Base-by-base conservation (phyloP, 2,888 invertebrate genomes). In the Chloromyia formosa region DNA sequence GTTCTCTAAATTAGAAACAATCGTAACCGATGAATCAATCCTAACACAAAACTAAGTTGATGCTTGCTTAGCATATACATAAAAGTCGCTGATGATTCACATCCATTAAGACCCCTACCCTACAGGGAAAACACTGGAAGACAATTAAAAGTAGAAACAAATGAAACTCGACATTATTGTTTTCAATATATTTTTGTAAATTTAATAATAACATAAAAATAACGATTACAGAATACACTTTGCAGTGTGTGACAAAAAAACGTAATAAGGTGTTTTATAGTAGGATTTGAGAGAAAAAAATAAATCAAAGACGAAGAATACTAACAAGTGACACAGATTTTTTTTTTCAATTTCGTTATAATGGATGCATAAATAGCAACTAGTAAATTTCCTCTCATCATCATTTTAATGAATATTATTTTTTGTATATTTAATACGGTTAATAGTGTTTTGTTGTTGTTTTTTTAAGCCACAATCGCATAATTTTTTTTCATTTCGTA, bases 151-250 rank as follows among this genome's bases (percentile, higher is more conserved):
- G n/a, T n/a, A n/a, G n/a, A 35, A 35, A 35, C 27, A 35, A 35
- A 35, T 7, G 7, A 2, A 35, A 35, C 7, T 35, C 27, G 27
- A 35, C 27, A 35, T 35, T 4, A 35, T 12, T 40, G 20, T 66
- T 66, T 66, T 49, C 14, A 45, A 35, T 66, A 18, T 66, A 35
- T 35, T 35, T 35, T 35, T 35, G 18, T 66, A 66, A 66, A 66
- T 66, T 66, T 66, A 71, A 71, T 69, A 27, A 54, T 71, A 56
- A 71, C 56, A 71, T 71, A 71, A 71, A 71, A 71, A 71, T 71
- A 71, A 71, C 71, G 71, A 54, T 71, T 71, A 71, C 71, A 71
- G 27, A 27, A 35, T 20, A 40, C 49, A 71, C 58, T 22, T 56
- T 56, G 22, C 40, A 56, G 22, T 53, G 20, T 69, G 53, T 58